Conservation (phyloP, 2,113 vertebrate species). For the Epinephelus lanceolatus region DNA sequence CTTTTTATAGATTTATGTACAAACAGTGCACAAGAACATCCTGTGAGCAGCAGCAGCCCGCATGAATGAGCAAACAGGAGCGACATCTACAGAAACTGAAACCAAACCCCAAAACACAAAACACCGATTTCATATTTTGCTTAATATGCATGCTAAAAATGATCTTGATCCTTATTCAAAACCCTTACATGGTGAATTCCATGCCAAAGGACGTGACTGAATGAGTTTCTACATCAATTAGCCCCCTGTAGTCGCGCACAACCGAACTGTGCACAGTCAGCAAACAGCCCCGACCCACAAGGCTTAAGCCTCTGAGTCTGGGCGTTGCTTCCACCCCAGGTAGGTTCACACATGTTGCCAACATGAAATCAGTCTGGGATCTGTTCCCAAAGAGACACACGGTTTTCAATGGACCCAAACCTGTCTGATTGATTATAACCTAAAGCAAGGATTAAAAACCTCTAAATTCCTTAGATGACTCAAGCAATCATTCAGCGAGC, state of each 20-base stretch:
- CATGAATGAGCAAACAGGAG: not conserved
- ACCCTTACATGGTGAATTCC: constrained; percentile 5
- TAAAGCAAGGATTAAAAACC: constrained; percentile 67
- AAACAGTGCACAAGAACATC: too few relatives aligned
- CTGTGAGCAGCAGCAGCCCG: not conserved
- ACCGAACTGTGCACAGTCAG: constrained; percentile 37
- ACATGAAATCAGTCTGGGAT: constrained; percentile 29
- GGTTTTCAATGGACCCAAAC: constrained; percentile 30
- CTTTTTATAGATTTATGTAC: too few relatives aligned
- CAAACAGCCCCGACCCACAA: constrained; percentile 36
- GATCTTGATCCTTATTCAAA: constrained; percentile 20
- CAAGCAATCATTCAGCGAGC: constrained; percentile 14
- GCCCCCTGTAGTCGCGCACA: not conserved
- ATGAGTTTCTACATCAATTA: constrained; percentile 43
- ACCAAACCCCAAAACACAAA: not conserved
- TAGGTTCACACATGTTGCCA: constrained; percentile 29
- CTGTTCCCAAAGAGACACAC: constrained; percentile 6
- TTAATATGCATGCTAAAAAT: not conserved
- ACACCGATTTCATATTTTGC: constrained; percentile 10
- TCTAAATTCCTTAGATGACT: constrained; percentile 37
- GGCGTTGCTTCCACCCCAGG: constrained; percentile 22
- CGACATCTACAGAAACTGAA: not conserved
- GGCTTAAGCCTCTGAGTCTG: constrained; percentile 10
- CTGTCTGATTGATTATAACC: constrained; percentile 56
- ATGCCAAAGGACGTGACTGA: constrained; percentile 12